phyloP scores from a whole-genome alignment of 2,797 vertebrate genomes.

The Malacoraja senta region DNA sequence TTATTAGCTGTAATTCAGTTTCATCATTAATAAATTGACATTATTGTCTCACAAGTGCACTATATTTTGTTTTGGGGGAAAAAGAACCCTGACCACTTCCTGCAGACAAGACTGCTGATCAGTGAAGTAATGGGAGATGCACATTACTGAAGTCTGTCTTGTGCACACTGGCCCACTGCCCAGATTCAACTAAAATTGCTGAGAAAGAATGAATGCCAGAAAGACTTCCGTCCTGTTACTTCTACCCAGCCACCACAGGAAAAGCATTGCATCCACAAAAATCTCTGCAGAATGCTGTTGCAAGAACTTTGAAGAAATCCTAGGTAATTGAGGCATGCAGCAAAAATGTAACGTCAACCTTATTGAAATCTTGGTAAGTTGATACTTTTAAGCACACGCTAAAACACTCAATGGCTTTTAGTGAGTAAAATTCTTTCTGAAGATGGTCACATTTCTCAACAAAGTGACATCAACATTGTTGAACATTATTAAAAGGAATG shows the following conservation, averaged over 20 bases:
- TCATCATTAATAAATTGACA: background rate
- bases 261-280: slow-evolving; percentile 10
- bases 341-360: background rate
- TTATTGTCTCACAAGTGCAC: background rate
- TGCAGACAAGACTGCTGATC: slow-evolving; percentile 59
- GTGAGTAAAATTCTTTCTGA: background rate
- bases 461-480: background rate
- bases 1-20: background rate
- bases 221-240: background rate
- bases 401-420: background rate
- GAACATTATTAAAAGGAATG: background rate
- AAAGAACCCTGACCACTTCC: slow-evolving; percentile 54
- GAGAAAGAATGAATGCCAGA: background rate
- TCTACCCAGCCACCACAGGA: slow-evolving; percentile 9
- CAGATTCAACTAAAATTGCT: slow-evolving; percentile 38
- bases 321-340: background rate
- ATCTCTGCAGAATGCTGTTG: background rate
- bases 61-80: background rate
- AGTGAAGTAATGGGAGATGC: slow-evolving; percentile 47
- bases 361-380: background rate
- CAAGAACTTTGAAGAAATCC: background rate
- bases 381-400: background rate
- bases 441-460: background rate
- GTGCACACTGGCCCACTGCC: slow-evolving; percentile 47
- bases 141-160: slow-evolving; percentile 13